Base-by-base conservation (phyloP, 1,140 invertebrate species). In the Euura saliciscinereae region DNA sequence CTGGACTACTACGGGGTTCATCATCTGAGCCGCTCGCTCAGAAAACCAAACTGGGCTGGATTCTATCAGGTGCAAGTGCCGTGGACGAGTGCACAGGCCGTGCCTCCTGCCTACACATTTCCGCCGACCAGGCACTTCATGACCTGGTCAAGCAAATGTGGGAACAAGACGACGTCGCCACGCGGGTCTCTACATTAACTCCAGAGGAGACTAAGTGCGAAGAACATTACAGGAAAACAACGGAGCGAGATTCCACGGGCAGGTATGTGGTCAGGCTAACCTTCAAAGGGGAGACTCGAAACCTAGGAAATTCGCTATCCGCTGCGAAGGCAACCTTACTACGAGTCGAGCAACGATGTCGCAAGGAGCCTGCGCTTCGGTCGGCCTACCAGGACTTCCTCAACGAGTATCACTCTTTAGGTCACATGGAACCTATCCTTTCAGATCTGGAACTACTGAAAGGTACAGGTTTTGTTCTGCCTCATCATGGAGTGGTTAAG, bases 321-420 rank as follows among this genome's bases (percentile, higher is more conserved):
- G 76, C 67, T 3, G 78, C 79, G 43, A 64, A 74, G 4, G 42
- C 72, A 71, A 71, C 78, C 69, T 71, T 79, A 4, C 7, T 71
- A 4, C 45, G 74, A 44, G 59, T 82, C 42, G 80, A 82, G 70
- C 43, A 77, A 68, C 69, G 73, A 69, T 59, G 80, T 11, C 6
- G 0, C 7, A 65, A 64, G 44, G 45, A 78, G 43, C 73, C 74
- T 6, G 44, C 74, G 1, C 28, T 78, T 2, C 74, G 75, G 69
- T 11, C 28, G 45, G 10, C 74, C 68, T 84, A 86, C 72, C 7
- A 13, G 10, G 65, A 72, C 43, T 81, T 84, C 69, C 76, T 86
- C 73, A 43, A 78, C 7, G 79, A 85, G 73, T 83, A 82, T 68
- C n/a, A 74, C 46, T 2, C 71, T 0, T 68, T 82, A 2, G 74